Evolutionary conservation across 2,888 invertebrate genomes (phyloP).

Genomic region (Lycophotia porphyrea): DNA sequence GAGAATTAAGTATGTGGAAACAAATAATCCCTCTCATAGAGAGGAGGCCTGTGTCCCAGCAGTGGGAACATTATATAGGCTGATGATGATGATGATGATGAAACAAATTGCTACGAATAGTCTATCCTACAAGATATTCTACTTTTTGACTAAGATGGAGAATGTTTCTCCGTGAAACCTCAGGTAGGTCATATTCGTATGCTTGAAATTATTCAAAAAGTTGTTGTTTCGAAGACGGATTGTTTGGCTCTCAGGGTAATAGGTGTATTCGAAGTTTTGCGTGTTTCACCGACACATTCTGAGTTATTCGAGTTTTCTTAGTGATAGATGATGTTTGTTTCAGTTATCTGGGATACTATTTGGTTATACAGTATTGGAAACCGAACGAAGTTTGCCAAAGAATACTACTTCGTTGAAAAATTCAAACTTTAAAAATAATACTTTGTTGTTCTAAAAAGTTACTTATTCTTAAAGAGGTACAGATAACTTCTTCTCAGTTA

Average conservation of each 20-base stretch:
- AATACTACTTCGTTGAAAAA: not conserved
- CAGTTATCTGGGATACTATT: not conserved
- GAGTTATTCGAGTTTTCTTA: not conserved
- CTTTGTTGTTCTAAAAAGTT: not conserved
- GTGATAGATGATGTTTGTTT: not conserved
- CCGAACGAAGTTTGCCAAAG: not conserved
- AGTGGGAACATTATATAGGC: no score
- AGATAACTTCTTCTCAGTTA: not conserved
- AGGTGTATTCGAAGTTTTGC: not conserved
- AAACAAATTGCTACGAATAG: not conserved
- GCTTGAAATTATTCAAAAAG: constrained; percentile 14
- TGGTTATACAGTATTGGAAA: not conserved
- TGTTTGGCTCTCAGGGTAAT: not conserved
- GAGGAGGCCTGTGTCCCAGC: no score
- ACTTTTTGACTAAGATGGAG: not conserved
- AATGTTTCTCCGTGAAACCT: not conserved
- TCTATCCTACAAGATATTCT: not conserved
- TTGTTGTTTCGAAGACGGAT: constrained; percentile 16
- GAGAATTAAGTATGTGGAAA: no score
- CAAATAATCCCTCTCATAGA: no score
- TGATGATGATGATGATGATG: no score
- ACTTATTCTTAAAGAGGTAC: not conserved
- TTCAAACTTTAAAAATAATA: not conserved
- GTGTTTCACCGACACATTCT: not conserved
- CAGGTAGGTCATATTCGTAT: constrained; percentile 3